phyloP scores from a whole-genome alignment of 1,140 invertebrate genomes.

The Drosophila punjabiensis region DNA sequence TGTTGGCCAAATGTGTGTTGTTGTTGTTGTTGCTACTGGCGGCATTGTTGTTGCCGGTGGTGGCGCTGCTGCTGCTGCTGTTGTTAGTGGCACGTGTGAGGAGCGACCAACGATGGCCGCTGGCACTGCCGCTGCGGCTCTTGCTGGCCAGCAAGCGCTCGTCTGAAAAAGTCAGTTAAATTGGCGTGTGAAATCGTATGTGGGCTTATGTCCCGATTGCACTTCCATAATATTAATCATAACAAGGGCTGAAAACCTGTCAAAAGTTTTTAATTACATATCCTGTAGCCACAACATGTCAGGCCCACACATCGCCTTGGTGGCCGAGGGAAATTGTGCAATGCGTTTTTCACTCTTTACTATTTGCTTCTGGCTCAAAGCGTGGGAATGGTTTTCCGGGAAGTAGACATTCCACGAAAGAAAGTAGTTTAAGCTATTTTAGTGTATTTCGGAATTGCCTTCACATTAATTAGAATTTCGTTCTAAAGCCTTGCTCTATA shows the following conservation, averaged over 20 bases:
- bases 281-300: slow-evolving; percentile 15
- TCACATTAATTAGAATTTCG: too few species aligned
- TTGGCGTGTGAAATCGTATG: slow-evolving; percentile 10
- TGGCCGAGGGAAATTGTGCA: neutral
- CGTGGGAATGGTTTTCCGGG: neutral
- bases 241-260: slow-evolving; percentile 54
- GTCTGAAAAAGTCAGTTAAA: slow-evolving; percentile 54
- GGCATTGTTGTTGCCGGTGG: slow-evolving; percentile 17
- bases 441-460: too few species aligned
- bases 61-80: neutral
- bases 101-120: slow-evolving; percentile 78
- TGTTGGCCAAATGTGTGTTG: slow-evolving; percentile 64
- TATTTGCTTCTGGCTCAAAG: neutral
- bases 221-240: slow-evolving; percentile 38
- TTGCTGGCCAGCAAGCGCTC: slow-evolving; percentile 71
- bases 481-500: too few species aligned
- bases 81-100: slow-evolving; percentile 54
- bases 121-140: slow-evolving; percentile 75
- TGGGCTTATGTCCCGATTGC: slow-evolving; percentile 1
- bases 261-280: slow-evolving; percentile 58
- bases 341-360: slow-evolving; percentile 6
- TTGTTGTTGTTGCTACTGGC: slow-evolving; percentile 67
- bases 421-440: neutral
- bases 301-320: neutral
- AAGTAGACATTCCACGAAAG: neutral